phyloP scores from a whole-genome alignment of 2,797 vertebrate species.

The Typhlichthys subterraneus region DNA sequence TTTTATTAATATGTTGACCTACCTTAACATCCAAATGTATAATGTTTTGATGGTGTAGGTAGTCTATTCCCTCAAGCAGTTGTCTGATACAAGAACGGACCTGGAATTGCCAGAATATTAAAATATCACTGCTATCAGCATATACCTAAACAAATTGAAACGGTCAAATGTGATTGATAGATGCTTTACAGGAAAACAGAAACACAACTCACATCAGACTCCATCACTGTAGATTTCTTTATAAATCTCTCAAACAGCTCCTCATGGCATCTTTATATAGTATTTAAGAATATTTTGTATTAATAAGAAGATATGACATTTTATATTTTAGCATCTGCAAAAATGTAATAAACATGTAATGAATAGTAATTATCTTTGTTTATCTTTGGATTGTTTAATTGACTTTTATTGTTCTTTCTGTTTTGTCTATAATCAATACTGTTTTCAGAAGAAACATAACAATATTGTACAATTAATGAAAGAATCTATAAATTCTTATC shows the following conservation, averaged over 20 bases:
- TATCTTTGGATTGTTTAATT: not conserved
- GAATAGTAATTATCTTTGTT: not conserved
- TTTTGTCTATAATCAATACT: not conserved
- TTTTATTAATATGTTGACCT: not conserved
- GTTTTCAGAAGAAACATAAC: not conserved
- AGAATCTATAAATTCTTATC: not conserved
- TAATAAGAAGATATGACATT: not conserved
- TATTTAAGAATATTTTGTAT: constrained; percentile 76
- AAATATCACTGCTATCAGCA: constrained; percentile 6
- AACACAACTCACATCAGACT: constrained; percentile 88
- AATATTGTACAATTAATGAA: not conserved
- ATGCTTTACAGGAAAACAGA: not conserved
- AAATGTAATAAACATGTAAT: not conserved
- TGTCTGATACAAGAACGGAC: constrained; percentile 88
- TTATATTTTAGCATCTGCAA: constrained; percentile 5
- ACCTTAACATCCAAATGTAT: constrained; percentile 84
- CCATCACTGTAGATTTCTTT: constrained; percentile 85
- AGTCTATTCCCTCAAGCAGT: constrained; percentile 86
- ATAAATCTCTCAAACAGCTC: constrained; percentile 90
- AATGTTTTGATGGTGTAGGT: constrained; percentile 83
- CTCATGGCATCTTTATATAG: constrained; percentile 86
- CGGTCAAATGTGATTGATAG: not conserved
- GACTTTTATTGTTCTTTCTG: not conserved
- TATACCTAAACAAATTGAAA: not conserved
- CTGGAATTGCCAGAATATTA: constrained; percentile 59